A percentile compares a stretch with the other conserved stretches of the same genome.
Conservation (phyloP, 2,113 vertebrate species). For the Echinops telfairi region DNA sequence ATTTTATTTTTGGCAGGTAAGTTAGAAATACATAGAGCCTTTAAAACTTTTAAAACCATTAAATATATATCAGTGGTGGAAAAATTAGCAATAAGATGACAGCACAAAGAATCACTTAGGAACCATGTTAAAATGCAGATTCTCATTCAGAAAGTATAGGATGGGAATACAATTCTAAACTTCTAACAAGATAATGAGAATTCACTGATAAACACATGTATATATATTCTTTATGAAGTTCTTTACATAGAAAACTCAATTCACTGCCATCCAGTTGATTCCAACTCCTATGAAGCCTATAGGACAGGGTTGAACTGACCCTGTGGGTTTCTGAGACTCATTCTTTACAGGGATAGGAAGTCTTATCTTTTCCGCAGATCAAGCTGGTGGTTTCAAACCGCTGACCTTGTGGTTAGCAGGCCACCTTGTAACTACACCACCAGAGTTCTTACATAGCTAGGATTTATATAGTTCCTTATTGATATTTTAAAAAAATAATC, state of each 20-base stretch:
- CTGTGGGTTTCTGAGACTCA: too few relatives aligned
- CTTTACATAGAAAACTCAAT: not conserved
- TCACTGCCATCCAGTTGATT: too few relatives aligned
- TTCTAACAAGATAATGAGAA: not conserved
- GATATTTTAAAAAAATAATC: not conserved
- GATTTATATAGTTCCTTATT: not conserved
- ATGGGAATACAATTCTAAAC: not conserved
- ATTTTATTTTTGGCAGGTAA: not conserved
- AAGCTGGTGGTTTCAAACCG: too few relatives aligned
- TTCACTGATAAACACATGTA: not conserved
- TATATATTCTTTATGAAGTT: not conserved
- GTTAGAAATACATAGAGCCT: slow-evolving; percentile 1
- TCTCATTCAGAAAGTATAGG: not conserved
- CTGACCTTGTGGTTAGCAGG: too few relatives aligned
- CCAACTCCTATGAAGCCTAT: too few relatives aligned
- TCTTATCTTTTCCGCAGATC: too few relatives aligned
- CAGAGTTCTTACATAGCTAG: not conserved
- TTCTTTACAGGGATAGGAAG: too few relatives aligned
- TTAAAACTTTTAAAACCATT: not conserved
- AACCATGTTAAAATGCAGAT: slow-evolving; percentile 41
- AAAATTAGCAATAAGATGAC: slow-evolving; percentile 5
- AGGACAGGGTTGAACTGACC: too few relatives aligned
- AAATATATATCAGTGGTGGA: not conserved
- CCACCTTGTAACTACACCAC: too few relatives aligned
- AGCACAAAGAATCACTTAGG: not conserved